Conservation (phyloP, 1,140 invertebrate genomes). For the Caerostris darwini region DNA sequence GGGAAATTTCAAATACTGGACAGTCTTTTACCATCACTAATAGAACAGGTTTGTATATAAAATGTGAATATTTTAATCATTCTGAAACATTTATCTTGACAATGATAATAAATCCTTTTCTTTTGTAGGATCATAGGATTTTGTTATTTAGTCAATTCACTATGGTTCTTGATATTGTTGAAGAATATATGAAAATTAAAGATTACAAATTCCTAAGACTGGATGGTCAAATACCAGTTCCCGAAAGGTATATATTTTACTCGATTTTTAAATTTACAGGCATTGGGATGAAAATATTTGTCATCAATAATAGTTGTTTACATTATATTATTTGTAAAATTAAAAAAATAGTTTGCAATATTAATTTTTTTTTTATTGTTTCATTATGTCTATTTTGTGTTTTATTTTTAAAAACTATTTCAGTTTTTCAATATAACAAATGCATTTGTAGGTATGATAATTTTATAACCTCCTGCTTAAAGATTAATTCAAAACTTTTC, state of each 20-base stretch:
- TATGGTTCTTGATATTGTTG: conserved; percentile 96
- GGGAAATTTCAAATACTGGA: conserved; percentile 84
- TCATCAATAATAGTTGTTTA: background rate
- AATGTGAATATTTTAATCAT: background rate
- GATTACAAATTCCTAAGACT: conserved; percentile 83
- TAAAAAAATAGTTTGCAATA: too few species aligned
- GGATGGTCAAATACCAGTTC: conserved; percentile 95
- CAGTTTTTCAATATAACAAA: too few species aligned
- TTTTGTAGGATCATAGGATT: conserved; percentile 84
- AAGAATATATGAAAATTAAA: conserved; percentile 82
- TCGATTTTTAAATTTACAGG: background rate
- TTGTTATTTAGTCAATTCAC: conserved; percentile 99
- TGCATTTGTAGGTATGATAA: too few species aligned
- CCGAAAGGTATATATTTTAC: conserved; percentile 84
- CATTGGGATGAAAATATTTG: background rate
- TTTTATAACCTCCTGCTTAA: too few species aligned
- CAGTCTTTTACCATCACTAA: conserved; percentile 82
- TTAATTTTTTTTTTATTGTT: too few species aligned
- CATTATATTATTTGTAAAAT: background rate
- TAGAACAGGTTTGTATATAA: conserved; percentile 81
- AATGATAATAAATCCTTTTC: background rate
- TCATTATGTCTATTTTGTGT: too few species aligned
- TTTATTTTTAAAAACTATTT: too few species aligned
- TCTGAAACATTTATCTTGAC: background rate
- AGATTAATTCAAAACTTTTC: too few species aligned